phyloP scores from a whole-genome alignment of 1,140 invertebrate species.

The Thrips palmi region DNA sequence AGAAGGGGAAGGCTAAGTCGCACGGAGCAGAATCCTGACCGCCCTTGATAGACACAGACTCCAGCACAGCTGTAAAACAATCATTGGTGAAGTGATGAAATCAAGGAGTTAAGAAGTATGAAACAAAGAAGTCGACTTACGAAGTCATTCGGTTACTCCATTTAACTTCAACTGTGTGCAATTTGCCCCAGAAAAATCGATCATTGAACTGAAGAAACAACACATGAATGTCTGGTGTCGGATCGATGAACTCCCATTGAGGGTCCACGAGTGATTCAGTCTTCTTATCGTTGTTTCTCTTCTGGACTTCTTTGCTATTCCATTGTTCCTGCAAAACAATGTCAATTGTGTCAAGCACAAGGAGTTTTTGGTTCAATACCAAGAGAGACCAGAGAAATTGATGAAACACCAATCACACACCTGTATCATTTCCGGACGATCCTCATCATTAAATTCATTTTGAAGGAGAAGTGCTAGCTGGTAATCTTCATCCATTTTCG shows the following conservation, averaged over 20 bases:
- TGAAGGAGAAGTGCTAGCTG: no score
- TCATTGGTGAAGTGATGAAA: neutral
- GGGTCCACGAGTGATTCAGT: constrained; percentile 15
- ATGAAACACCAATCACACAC: no score
- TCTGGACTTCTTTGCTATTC: no score
- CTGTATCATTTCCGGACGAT: no score
- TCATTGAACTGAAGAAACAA: constrained; percentile 77
- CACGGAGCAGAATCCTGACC: constrained; percentile 60
- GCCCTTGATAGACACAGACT: constrained; percentile 57
- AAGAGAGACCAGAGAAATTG: no score
- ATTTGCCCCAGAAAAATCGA: constrained; percentile 62
- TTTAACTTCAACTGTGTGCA: constrained; percentile 61
- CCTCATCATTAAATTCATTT: no score
- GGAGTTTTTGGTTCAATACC: no score
- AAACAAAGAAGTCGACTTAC: constrained; percentile 31
- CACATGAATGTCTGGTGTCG: constrained; percentile 74
- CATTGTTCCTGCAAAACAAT: no score
- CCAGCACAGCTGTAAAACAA: constrained; percentile 49
- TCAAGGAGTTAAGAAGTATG: constrained; percentile 2
- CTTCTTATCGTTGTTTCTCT: no score
- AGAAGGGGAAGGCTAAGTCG: constrained; percentile 76
- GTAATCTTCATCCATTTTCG: no score
- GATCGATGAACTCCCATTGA: constrained; percentile 62
- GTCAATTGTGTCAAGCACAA: no score
- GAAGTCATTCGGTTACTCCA: constrained; percentile 94